Conservation (phyloP, 2,797 vertebrate genomes). For the Neomorphus geoffroyi region DNA sequence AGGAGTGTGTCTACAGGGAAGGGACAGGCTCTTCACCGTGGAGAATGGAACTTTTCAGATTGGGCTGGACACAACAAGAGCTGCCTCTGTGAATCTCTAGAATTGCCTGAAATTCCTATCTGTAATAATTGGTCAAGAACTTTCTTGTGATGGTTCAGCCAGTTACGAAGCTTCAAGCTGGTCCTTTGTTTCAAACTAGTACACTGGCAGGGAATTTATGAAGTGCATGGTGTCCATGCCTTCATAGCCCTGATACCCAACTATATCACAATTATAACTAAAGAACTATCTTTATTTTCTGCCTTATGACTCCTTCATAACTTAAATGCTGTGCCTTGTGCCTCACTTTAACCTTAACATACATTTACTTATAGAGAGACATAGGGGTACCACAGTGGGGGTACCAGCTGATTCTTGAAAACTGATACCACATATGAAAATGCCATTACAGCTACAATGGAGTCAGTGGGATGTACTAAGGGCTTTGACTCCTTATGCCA, state of each 20-base stretch:
- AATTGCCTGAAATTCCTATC: background rate
- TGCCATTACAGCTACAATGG: background rate
- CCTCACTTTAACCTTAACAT: background rate
- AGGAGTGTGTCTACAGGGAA: background rate
- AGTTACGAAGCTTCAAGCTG: background rate
- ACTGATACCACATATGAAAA: background rate
- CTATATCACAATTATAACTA: background rate
- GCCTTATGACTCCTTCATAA: background rate
- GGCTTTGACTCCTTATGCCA: background rate
- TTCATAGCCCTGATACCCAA: background rate
- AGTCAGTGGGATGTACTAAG: background rate
- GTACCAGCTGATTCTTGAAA: background rate
- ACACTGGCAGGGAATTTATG: background rate
- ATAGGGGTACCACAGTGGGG: background rate
- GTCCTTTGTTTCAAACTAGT: background rate
- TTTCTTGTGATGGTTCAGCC: background rate
- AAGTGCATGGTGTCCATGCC: background rate
- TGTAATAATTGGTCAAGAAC: accelerated
- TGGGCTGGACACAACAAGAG: background rate
- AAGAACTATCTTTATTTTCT: background rate
- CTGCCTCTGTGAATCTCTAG: background rate
- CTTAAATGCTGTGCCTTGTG: background rate
- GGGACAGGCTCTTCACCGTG: background rate
- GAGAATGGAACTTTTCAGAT: background rate
- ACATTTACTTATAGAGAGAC: background rate